Conservation (phyloP, 2,797 vertebrate genomes). For the Echeneis naucrates region DNA sequence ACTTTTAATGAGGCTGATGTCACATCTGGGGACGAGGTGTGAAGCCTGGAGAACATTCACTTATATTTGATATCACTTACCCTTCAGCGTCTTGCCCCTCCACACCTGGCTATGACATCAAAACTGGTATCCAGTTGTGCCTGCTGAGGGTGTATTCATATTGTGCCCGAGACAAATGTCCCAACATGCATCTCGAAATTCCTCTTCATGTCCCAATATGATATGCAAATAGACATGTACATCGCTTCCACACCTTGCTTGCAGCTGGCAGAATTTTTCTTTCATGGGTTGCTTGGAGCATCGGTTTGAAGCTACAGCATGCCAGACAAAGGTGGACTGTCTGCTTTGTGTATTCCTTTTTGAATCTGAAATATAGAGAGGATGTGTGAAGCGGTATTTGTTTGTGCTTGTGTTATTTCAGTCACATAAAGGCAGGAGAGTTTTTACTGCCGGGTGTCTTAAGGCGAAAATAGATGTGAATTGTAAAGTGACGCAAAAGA, state of each 20-base stretch:
- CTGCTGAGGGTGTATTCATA: not conserved
- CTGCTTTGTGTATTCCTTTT: not conserved
- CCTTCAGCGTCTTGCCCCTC: not conserved
- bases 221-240: conserved; percentile 16
- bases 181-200: not conserved
- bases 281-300: not conserved
- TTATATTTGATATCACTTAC: not conserved
- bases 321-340: not conserved
- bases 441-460: not conserved
- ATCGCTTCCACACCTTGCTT: not conserved
- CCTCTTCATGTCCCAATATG: not conserved
- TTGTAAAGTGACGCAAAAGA: not conserved
- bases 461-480: not conserved
- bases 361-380: not conserved
- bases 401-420: not conserved
- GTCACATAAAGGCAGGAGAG: not conserved
- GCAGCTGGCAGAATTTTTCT: not conserved
- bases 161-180: not conserved
- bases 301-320: not conserved
- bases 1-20: conserved; percentile 59
- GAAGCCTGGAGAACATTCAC: conserved; percentile 2
- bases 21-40: conserved; percentile 12
- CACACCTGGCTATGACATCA: not conserved
- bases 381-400: not conserved
- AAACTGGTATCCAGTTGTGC: too few species aligned